Conservation (phyloP, 2,113 vertebrate species). For the Xiphorhynchus elegans region DNA sequence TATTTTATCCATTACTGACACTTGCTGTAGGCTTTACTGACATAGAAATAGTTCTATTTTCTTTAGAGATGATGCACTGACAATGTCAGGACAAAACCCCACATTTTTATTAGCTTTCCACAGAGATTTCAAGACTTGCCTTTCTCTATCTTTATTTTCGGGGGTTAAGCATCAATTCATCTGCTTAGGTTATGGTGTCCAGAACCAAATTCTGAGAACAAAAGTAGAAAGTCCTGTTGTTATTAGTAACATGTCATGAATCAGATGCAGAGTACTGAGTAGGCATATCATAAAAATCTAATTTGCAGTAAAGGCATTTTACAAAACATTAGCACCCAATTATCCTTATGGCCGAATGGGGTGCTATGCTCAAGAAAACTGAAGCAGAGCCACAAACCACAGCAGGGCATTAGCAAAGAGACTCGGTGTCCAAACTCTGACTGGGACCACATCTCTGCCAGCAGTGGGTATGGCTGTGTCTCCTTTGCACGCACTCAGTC, state of each 20-base stretch:
- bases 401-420: neutral
- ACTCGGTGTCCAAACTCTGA: neutral
- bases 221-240: neutral
- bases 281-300: neutral
- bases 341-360: neutral
- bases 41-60: slow-evolving; percentile 45
- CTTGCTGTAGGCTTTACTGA: slow-evolving; percentile 51
- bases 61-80: neutral
- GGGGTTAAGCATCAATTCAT: neutral
- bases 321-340: neutral
- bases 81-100: neutral
- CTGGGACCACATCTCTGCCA: neutral
- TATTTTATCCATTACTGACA: slow-evolving; percentile 72
- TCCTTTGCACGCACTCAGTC: fast-evolving
- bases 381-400: neutral
- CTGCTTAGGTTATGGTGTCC: neutral
- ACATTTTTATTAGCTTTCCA: neutral
- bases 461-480: fast-evolving
- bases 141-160: neutral
- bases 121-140: neutral
- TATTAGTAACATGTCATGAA: neutral
- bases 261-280: neutral
- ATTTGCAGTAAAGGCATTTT: neutral
- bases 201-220: neutral
- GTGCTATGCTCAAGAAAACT: neutral